Percentiles rank a stretch among this genome's conserved stretches.
Evolutionary conservation across 2,113 vertebrate genomes (phyloP).

Genomic region (Lucifuga dentata): DNA sequence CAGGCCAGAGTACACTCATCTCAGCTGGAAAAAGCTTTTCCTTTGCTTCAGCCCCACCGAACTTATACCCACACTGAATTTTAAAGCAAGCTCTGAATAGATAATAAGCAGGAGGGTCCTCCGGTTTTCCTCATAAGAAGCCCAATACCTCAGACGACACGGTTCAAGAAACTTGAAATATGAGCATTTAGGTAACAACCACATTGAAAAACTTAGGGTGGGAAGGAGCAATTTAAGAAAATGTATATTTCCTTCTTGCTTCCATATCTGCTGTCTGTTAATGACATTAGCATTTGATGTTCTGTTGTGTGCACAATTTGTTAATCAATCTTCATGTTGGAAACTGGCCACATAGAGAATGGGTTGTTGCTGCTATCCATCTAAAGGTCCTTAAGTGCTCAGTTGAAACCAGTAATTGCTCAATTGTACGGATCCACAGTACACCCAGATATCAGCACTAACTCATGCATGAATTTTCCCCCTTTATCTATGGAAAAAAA

Average conservation of each 20-base stretch:
- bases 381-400: conserved; percentile 30
- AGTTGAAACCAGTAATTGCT: conserved; percentile 36
- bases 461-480: background rate
- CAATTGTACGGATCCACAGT: conserved; percentile 5
- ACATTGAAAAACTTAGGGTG: conserved; percentile 3
- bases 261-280: conserved; percentile 3
- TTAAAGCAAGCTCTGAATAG: background rate
- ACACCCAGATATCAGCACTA: conserved; percentile 23
- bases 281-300: conserved; percentile 3
- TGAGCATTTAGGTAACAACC: conserved; percentile 3
- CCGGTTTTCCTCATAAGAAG: conserved; percentile 5
- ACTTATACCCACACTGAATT: background rate
- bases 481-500: background rate
- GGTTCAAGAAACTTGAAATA: conserved; percentile 27
- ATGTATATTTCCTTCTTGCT: conserved; percentile 26
- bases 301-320: background rate
- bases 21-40: conserved; percentile 17
- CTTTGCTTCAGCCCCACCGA: background rate
- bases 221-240: conserved; percentile 17
- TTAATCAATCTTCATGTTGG: conserved; percentile 18
- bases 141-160: background rate
- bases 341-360: conserved; percentile 24
- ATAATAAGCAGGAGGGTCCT: conserved; percentile 2
- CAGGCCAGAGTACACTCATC: conserved; percentile 8
- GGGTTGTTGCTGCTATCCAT: conserved; percentile 9